Conservation (phyloP, 2,797 vertebrate species). For the Morelia viridis region DNA sequence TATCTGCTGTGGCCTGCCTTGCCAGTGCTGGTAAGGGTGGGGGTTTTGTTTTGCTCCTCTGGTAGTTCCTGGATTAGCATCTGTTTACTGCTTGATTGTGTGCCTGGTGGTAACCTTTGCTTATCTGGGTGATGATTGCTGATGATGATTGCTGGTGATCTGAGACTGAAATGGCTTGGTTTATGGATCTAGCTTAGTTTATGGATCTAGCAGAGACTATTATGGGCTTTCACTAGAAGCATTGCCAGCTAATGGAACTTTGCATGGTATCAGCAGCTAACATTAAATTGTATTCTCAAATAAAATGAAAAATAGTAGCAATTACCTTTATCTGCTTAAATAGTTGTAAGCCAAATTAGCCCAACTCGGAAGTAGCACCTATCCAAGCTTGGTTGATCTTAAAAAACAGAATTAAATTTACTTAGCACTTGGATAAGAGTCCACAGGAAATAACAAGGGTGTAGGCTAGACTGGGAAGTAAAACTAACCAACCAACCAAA, state of each 20-base stretch:
- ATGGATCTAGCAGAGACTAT: background rate
- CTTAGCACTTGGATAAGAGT: background rate
- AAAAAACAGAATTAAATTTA: background rate
- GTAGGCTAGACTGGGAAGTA: background rate
- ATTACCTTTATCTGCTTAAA: background rate
- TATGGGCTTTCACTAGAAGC: background rate
- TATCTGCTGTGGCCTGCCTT: too few relatives aligned
- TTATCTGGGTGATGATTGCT: too few relatives aligned
- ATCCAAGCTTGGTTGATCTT: background rate
- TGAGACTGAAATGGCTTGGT: background rate
- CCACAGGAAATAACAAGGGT: background rate
- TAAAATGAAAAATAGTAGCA: constrained; percentile 39
- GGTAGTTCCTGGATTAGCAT: too few relatives aligned
- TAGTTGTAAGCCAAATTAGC: background rate
- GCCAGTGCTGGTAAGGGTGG: too few relatives aligned
- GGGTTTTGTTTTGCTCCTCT: too few relatives aligned
- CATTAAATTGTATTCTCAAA: constrained; percentile 20
- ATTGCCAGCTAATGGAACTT: fast-evolving
- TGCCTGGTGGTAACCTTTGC: too few relatives aligned
- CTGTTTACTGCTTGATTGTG: too few relatives aligned
- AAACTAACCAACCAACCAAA: background rate
- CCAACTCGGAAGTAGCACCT: background rate
- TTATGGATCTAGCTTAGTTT: background rate
- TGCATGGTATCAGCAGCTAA: background rate
- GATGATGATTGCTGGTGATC: too few relatives aligned